phyloP scores from a whole-genome alignment of 2,797 vertebrate genomes.

The Poecilia gillii region DNA sequence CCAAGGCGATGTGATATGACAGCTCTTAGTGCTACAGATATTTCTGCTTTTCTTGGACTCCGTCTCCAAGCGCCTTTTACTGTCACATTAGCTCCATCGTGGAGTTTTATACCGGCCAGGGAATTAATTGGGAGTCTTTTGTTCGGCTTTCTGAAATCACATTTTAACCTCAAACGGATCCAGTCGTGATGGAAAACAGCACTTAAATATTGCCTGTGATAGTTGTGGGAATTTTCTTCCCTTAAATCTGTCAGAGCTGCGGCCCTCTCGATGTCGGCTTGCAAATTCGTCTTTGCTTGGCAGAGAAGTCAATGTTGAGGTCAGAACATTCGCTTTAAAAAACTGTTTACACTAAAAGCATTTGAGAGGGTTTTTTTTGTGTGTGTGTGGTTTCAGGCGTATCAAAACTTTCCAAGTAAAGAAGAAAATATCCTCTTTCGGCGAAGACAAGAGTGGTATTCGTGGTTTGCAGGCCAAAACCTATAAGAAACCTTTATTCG shows the following conservation, averaged over 20 bases:
- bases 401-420: constrained; percentile 25
- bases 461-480: constrained; percentile 5
- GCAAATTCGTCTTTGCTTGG: constrained; percentile 33
- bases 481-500: constrained; percentile 23
- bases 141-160: constrained; percentile 47
- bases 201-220: constrained; percentile 53
- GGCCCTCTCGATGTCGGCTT: constrained; percentile 37
- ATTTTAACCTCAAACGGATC: constrained; percentile 32
- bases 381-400: constrained; percentile 22
- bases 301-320: constrained; percentile 38
- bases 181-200: constrained; percentile 45
- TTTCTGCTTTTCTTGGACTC: constrained; percentile 57
- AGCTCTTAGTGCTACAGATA: constrained; percentile 43
- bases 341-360: constrained; percentile 38
- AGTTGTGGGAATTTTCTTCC: constrained; percentile 50
- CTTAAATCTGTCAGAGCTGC: constrained; percentile 40
- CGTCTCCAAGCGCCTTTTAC: constrained; percentile 26
- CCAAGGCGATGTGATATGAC: constrained; percentile 51
- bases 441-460: constrained; percentile 5
- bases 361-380: constrained; percentile 2
- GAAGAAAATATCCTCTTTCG: constrained; percentile 11
- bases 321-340: constrained; percentile 55
- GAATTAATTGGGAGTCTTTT: constrained; percentile 51
- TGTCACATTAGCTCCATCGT: constrained; percentile 35
- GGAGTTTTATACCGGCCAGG: constrained; percentile 27